phyloP scores from a whole-genome alignment of 2,113 vertebrate genomes.

The Sprattus sprattus region DNA sequence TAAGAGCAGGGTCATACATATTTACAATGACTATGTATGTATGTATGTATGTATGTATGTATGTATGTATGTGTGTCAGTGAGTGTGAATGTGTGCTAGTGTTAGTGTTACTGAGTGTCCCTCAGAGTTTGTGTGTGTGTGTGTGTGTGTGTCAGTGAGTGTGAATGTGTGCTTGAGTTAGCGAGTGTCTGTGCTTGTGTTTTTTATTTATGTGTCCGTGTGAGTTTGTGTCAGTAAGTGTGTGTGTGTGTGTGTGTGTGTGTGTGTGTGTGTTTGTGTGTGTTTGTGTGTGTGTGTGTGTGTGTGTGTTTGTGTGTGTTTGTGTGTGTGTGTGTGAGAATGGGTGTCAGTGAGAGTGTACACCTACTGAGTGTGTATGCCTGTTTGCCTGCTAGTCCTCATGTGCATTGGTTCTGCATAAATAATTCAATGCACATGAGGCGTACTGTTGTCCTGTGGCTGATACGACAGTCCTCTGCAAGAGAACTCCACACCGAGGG shows the following conservation, averaged over 20 bases:
- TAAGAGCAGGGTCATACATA: slow-evolving; percentile 53
- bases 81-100: not conserved
- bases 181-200: not conserved
- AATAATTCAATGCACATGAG: slow-evolving; percentile 66
- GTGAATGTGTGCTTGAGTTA: not conserved
- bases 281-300: not conserved
- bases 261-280: not conserved
- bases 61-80: not conserved
- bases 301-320: not conserved
- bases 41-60: not conserved
- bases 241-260: not conserved
- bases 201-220: not conserved
- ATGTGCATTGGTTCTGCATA: slow-evolving; percentile 50
- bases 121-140: not conserved
- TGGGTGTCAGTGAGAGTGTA: no score
- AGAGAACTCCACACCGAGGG: slow-evolving; percentile 2
- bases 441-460: slow-evolving; percentile 52
- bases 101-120: not conserved
- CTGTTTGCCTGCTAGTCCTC: not conserved
- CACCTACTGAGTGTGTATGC: not conserved
- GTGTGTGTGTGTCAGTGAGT: not conserved
- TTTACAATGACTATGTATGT: slow-evolving; percentile 55
- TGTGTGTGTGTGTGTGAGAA: not conserved
- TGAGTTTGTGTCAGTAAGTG: not conserved
- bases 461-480: not conserved